These are phyloP conservation scores for Odontocolon sp. DNA, from an alignment of 2,888 invertebrate genomes.

Conservation along the genomic window DNA sequence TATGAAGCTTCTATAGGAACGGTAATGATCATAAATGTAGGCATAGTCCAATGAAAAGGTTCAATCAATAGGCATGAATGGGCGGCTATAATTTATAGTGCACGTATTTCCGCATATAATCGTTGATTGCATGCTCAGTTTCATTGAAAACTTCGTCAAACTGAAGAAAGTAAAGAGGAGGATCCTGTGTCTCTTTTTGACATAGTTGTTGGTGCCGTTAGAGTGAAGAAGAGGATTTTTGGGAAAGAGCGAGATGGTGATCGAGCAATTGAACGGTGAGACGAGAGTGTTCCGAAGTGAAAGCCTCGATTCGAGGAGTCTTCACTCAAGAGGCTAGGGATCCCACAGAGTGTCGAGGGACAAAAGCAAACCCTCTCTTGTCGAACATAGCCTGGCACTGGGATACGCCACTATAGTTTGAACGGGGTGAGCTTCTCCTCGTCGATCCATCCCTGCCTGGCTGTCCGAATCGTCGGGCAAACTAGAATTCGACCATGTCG, in stretches of 20 bases:
- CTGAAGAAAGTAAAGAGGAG: too few relatives aligned
- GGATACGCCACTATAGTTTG: too few relatives aligned
- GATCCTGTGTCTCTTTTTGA: too few relatives aligned
- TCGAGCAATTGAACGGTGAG: neutral
- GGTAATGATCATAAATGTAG: too few relatives aligned
- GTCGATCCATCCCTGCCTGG: too few relatives aligned
- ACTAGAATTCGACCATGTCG: too few relatives aligned
- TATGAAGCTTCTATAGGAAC: too few relatives aligned
- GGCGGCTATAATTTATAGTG: neutral
- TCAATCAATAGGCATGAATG: too few relatives aligned
- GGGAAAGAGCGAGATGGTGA: neutral
- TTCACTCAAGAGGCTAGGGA: constrained; percentile 9
- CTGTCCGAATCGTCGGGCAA: too few relatives aligned
- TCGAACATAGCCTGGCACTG: too few relatives aligned
- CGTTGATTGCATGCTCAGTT: neutral
- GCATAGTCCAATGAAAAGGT: neutral
- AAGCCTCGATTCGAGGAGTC: constrained; percentile 9
- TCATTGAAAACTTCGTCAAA: neutral
- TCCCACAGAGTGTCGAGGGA: constrained; percentile 2
- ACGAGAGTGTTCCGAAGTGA: constrained; percentile 6
- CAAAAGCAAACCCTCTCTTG: constrained; percentile 4
- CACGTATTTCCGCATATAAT: neutral
- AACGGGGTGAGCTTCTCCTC: too few relatives aligned
- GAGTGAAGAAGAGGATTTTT: constrained; percentile 4
- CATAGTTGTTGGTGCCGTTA: neutral